These are phyloP conservation scores for Argyra leucocephala DNA, from an alignment of 2,888 invertebrate genomes.

Conservation along the genomic window DNA sequence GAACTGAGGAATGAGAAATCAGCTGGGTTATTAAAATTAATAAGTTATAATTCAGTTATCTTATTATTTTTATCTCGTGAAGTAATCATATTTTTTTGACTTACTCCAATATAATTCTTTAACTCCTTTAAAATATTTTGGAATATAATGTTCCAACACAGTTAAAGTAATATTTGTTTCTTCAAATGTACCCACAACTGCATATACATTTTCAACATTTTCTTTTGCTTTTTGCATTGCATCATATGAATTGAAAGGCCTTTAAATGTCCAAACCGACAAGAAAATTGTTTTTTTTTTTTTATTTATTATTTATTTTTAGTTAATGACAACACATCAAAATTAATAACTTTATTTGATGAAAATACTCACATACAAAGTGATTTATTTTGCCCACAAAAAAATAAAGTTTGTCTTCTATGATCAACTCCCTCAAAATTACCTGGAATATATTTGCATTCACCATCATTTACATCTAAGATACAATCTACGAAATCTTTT, in stretches of 20 bases:
- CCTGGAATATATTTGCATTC: slow-evolving; percentile 70
- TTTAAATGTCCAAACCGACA: slow-evolving; percentile 29
- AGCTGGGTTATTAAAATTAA: no score
- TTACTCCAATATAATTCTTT: slow-evolving; percentile 62
- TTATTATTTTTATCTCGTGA: background rate
- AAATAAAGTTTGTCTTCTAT: slow-evolving; percentile 69
- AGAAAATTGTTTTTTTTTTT: background rate
- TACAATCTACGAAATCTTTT: slow-evolving; percentile 69
- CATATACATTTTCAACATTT: slow-evolving; percentile 71
- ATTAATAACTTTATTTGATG: no score
- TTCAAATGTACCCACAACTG: slow-evolving; percentile 73
- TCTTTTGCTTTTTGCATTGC: slow-evolving; percentile 71
- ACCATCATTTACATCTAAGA: slow-evolving; percentile 60
- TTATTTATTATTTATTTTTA: background rate
- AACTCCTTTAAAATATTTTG: slow-evolving; percentile 66
- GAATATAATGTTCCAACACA: slow-evolving; percentile 68
- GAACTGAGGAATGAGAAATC: no score
- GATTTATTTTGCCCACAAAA: slow-evolving; percentile 71
- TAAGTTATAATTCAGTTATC: no score
- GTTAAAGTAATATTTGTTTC: slow-evolving; percentile 68
- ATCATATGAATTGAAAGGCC: slow-evolving; percentile 74
- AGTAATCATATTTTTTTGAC: slow-evolving; percentile 29
- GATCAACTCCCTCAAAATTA: slow-evolving; percentile 72
- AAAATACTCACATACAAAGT: slow-evolving; percentile 24
- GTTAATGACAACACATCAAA: no score